Conservation (phyloP, 2,113 vertebrate genomes). For the Ceuthmochares aereus region DNA sequence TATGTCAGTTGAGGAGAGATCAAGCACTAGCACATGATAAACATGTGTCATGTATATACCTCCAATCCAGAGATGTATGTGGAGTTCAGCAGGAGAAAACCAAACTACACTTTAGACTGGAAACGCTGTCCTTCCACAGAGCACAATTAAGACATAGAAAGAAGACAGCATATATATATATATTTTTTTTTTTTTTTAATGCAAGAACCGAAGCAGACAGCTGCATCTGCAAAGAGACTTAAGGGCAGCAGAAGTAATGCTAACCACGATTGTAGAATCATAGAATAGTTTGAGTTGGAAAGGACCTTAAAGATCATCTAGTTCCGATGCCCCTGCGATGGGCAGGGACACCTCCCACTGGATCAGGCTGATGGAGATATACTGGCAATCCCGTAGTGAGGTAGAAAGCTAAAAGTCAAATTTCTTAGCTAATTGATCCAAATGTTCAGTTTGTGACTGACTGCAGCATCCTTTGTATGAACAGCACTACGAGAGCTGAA, state of each 20-base stretch:
- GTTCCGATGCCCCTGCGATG: too few species aligned
- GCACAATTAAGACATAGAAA: neutral
- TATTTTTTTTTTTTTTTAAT: too few species aligned
- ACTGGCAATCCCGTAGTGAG: neutral
- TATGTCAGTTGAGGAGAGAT: too few species aligned
- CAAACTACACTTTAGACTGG: neutral
- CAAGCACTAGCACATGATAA: neutral
- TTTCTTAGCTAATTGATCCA: neutral
- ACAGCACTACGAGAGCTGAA: neutral
- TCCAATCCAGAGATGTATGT: neutral
- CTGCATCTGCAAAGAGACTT: neutral
- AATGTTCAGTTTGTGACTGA: neutral
- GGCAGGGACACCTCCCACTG: too few species aligned
- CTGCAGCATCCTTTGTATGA: neutral
- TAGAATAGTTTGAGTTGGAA: too few species aligned
- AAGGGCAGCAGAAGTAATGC: neutral
- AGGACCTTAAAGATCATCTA: too few species aligned
- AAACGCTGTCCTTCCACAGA: neutral
- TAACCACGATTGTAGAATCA: too few species aligned
- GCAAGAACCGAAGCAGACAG: neutral
- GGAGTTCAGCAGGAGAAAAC: neutral
- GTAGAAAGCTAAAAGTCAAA: neutral
- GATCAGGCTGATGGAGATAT: neutral
- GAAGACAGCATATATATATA: rapidly evolving
- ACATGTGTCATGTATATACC: too few species aligned